phyloP scores from a whole-genome alignment of 2,113 vertebrate genomes.

The Indicator maculatus region DNA sequence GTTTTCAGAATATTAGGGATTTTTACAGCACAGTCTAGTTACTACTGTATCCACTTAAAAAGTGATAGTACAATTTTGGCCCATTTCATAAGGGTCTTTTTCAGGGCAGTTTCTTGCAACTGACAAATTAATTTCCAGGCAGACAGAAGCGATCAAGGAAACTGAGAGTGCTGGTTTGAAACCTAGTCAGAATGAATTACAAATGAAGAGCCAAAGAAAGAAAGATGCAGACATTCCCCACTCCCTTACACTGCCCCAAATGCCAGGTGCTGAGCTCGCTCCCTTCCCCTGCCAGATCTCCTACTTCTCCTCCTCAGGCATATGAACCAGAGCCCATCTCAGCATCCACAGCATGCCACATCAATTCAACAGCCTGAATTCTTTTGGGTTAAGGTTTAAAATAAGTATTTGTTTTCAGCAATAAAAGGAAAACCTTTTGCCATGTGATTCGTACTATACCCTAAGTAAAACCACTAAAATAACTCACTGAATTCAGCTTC shows the following conservation, averaged over 20 bases:
- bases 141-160: not conserved
- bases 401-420: not conserved
- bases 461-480: not conserved
- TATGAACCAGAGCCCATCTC: not conserved
- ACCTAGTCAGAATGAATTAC: not conserved
- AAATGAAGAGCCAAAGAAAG: not conserved
- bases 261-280: fast-evolving
- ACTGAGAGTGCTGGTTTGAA: not conserved
- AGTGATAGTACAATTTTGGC: not conserved
- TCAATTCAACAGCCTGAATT: not conserved
- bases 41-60: not conserved
- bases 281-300: not conserved
- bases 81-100: not conserved
- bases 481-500: not conserved
- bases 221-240: not conserved
- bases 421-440: conserved; percentile 1
- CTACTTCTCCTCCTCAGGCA: not conserved
- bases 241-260: not conserved
- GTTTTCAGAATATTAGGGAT: not conserved
- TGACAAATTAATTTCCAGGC: not conserved
- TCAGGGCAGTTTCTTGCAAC: not conserved
- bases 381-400: not conserved
- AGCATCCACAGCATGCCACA: not conserved
- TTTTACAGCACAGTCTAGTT: not conserved
- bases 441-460: not conserved